Evolutionary conservation across 2,113 vertebrate genomes (phyloP).

Genomic region (Ophthalmotilapia sp.): DNA sequence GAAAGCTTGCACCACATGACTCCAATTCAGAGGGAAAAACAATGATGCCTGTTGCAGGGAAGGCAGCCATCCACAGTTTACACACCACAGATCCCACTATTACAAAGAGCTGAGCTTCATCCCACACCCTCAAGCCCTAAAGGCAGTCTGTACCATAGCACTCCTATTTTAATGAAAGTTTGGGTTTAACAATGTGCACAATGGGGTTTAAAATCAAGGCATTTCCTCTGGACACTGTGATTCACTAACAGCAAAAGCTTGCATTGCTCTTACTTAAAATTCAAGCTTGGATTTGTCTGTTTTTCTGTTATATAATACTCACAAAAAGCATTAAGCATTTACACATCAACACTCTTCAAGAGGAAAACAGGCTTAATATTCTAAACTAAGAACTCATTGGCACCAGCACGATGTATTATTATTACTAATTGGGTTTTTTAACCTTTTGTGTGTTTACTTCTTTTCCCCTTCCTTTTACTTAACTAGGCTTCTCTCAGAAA

Average conservation of each 20-base stretch:
- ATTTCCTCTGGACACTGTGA: constrained; percentile 47
- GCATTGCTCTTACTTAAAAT: constrained; percentile 17
- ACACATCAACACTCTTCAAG: constrained; percentile 1
- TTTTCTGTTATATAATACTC: constrained; percentile 32
- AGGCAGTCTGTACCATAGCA: constrained; percentile 23
- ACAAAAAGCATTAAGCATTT: constrained; percentile 15
- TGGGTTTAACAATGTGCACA: constrained; percentile 60
- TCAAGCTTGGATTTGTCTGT: constrained; percentile 28
- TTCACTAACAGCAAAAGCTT: constrained; percentile 33
- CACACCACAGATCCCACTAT: constrained; percentile 19
- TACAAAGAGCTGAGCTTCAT: constrained; percentile 39
- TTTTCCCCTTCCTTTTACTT: not conserved
- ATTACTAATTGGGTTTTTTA: rapidly evolving
- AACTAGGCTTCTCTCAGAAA: constrained; percentile 32
- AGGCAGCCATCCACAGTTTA: constrained; percentile 1
- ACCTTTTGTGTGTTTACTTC: not conserved
- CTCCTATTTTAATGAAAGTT: constrained; percentile 53
- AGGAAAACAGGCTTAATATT: constrained; percentile 6
- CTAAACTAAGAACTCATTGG: constrained; percentile 20
- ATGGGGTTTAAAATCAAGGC: constrained; percentile 46
- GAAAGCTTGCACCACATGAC: not conserved
- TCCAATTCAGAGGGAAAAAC: constrained; percentile 4
- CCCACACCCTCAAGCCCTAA: constrained; percentile 36
- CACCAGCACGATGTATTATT: not conserved
- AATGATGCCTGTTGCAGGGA: constrained; percentile 39